These are phyloP conservation scores for Paralichthys olivaceus DNA, from an alignment of 2,113 vertebrate species.

Conservation along the genomic window DNA sequence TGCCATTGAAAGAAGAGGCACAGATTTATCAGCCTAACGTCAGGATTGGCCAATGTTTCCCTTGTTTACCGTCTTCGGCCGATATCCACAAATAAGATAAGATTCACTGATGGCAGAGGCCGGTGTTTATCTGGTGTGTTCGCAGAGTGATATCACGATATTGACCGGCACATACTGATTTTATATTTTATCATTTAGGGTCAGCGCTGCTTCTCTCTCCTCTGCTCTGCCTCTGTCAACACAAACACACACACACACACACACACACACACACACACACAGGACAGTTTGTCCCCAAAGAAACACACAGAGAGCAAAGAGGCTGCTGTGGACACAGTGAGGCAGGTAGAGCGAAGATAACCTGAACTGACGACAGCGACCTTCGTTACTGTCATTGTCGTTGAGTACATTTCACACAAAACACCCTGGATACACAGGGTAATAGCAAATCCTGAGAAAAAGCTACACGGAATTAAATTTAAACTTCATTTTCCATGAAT, in stretches of 20 bases:
- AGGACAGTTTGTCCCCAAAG: not conserved
- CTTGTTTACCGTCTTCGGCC: not conserved
- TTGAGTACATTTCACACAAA: no score
- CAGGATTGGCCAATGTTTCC: not conserved
- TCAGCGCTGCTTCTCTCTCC: not conserved
- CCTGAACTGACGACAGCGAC: no score
- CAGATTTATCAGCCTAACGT: no score
- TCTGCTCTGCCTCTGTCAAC: no score
- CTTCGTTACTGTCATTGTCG: no score
- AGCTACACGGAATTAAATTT: no score
- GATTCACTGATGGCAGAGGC: not conserved
- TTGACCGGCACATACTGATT: not conserved
- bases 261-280: no score
- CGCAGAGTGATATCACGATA: not conserved
- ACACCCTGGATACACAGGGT: no score
- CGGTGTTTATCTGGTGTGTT: not conserved
- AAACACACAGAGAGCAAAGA: not conserved
- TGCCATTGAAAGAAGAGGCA: no score
- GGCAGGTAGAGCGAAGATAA: not conserved
- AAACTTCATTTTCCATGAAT: no score
- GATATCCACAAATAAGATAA: not conserved
- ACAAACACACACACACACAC: no score
- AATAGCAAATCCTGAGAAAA: no score
- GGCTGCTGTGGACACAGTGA: slow-evolving; percentile 13
- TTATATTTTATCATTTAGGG: not conserved